phyloP scores from a whole-genome alignment of 2,113 vertebrate genomes.

The Oncorhynchus nerka region DNA sequence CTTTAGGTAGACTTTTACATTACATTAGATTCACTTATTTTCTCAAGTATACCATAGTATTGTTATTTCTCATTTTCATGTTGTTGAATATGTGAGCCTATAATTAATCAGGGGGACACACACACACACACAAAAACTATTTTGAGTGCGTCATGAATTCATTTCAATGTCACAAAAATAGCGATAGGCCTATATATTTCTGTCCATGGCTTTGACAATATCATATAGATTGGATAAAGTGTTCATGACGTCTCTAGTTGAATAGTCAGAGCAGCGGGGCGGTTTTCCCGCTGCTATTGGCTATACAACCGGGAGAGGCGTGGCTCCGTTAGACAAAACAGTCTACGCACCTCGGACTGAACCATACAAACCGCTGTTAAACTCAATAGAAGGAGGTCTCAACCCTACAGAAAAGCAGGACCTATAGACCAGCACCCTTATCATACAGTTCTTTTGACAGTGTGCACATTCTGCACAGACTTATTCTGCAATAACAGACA shows the following conservation, averaged over 20 bases:
- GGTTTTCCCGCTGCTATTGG: conserved; percentile 25
- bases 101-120: neutral
- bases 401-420: conserved; percentile 10
- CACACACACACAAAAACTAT: too few relatives aligned
- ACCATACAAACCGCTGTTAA: neutral
- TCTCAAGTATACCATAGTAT: neutral
- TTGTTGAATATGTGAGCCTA: neutral
- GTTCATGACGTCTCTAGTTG: neutral
- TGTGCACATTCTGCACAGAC: neutral
- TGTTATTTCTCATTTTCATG: neutral
- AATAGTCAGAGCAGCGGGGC: conserved; percentile 8
- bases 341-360: conserved; percentile 16
- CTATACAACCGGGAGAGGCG: neutral
- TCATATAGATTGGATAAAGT: neutral
- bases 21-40: neutral
- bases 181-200: conserved; percentile 4
- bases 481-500: neutral
- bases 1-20: neutral
- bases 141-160: too few relatives aligned
- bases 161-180: neutral
- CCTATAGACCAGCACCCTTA: rapidly evolving
- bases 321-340: conserved; percentile 40
- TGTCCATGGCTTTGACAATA: neutral
- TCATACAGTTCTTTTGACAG: neutral
- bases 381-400: too few relatives aligned